These are phyloP conservation scores for Phallusia fumigata DNA, from an alignment of 23 tunicate genomes.

Conservation along the genomic window DNA sequence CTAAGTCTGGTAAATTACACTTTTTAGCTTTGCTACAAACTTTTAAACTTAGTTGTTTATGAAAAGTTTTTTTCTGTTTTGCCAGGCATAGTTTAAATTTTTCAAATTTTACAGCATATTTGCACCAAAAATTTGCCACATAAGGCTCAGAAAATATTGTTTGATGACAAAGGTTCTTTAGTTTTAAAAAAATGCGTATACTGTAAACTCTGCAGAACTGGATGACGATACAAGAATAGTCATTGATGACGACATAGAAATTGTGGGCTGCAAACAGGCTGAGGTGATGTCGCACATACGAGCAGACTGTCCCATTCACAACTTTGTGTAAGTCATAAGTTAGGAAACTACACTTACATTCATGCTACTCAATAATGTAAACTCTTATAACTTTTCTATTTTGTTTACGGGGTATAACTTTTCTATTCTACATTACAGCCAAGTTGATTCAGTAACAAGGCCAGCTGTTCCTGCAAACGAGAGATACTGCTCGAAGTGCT, in stretches of 20 bases:
- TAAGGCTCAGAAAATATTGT: background rate
- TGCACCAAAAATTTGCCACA: too few relatives aligned
- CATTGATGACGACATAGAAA: slow-evolving; percentile 85
- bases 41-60: too few relatives aligned
- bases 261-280: slow-evolving; percentile 66
- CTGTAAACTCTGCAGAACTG: slow-evolving; percentile 22
- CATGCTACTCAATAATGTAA: too few relatives aligned
- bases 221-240: slow-evolving; percentile 50
- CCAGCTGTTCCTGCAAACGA: slow-evolving; percentile 35
- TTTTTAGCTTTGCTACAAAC: too few relatives aligned
- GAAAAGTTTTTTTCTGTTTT: background rate
- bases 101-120: background rate
- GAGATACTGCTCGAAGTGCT: slow-evolving; percentile 68
- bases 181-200: too few relatives aligned
- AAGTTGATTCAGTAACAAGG: slow-evolving; percentile 38
- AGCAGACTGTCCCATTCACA: slow-evolving; percentile 73
- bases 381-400: too few relatives aligned
- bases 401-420: background rate
- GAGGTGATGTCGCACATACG: slow-evolving; percentile 82
- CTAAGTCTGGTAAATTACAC: too few relatives aligned
- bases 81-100: background rate
- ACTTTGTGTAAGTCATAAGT: slow-evolving; percentile 56
- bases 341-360: background rate
- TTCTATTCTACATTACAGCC: slow-evolving; percentile 23
- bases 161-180: background rate